These are phyloP conservation scores for Bucco capensis DNA, from an alignment of 2,113 vertebrate species.

Conservation along the genomic window DNA sequence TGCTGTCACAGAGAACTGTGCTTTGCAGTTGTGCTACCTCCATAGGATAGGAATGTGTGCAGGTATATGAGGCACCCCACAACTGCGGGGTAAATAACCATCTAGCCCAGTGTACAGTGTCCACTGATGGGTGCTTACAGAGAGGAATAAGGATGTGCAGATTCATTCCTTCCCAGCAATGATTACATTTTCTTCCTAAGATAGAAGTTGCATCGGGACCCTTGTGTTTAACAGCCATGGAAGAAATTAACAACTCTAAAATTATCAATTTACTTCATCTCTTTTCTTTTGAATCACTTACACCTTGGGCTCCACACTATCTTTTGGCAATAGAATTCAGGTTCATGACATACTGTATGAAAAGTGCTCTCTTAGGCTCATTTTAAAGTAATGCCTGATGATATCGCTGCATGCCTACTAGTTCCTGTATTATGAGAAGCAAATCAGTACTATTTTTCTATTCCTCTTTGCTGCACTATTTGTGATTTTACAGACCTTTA, in stretches of 20 bases:
- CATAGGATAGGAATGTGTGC: fast-evolving
- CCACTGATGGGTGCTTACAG: background rate
- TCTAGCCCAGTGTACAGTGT: fast-evolving
- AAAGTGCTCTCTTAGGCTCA: background rate
- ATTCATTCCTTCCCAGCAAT: background rate
- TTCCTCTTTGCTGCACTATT: background rate
- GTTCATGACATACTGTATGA: background rate
- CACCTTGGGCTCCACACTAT: background rate
- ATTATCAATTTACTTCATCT: background rate
- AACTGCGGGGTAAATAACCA: background rate
- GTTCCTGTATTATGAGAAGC: background rate
- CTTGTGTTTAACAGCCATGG: background rate
- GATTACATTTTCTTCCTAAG: background rate
- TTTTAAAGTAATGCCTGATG: background rate
- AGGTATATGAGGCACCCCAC: background rate
- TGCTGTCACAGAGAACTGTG: background rate
- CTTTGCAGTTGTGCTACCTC: background rate
- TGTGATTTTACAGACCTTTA: background rate
- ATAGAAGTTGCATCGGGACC: background rate
- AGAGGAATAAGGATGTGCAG: no score
- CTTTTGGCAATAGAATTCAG: background rate
- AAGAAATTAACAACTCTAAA: background rate
- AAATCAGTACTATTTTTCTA: background rate
- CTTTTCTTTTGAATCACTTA: background rate
- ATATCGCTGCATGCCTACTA: background rate